A percentile compares a stretch with the other conserved stretches of the same genome.
Evolutionary conservation across 1,140 invertebrate species (phyloP).

Genomic region (Solenopsis fugax): DNA sequence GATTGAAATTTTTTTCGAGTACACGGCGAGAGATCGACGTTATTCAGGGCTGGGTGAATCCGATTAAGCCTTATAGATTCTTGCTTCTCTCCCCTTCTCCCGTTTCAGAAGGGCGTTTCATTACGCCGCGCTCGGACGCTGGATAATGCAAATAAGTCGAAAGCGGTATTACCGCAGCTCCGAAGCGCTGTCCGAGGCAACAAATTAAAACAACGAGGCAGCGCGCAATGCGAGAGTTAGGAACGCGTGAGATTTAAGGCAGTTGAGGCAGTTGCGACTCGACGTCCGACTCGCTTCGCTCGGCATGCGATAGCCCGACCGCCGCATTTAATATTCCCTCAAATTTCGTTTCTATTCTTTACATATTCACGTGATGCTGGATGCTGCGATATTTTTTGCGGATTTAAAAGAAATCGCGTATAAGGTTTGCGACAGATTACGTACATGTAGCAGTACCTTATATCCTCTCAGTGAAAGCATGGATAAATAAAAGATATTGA

Average conservation of each 20-base stretch:
- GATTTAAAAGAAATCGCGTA: constrained; percentile 21
- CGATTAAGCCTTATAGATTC: constrained; percentile 55
- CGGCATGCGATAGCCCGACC: constrained; percentile 34
- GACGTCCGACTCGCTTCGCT: constrained; percentile 39
- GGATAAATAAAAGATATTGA: neutral
- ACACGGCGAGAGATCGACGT: constrained; percentile 10
- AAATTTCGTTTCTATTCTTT: constrained; percentile 51
- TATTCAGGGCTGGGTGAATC: constrained; percentile 32
- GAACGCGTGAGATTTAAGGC: constrained; percentile 53
- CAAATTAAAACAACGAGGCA: constrained; percentile 60
- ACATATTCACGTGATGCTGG: constrained; percentile 10
- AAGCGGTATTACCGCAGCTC: constrained; percentile 72
- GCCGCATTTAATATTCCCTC: constrained; percentile 52
- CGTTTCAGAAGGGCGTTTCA: constrained; percentile 31
- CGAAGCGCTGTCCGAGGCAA: constrained; percentile 78
- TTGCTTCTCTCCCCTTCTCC: neutral
- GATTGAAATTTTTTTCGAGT: constrained; percentile 30
- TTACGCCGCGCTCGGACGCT: constrained; percentile 43
- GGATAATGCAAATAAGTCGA: constrained; percentile 81
- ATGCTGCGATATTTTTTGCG: constrained; percentile 42
- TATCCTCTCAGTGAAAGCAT: neutral
- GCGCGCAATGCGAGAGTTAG: constrained; percentile 29
- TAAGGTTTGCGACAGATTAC: neutral
- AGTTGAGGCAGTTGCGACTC: constrained; percentile 47
- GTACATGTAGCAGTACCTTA: neutral